Evolutionary conservation across 2,113 vertebrate genomes (phyloP), one percentile per base, ranked within the genome.

Genomic region (Astatoreochromis straeleni): DNA sequence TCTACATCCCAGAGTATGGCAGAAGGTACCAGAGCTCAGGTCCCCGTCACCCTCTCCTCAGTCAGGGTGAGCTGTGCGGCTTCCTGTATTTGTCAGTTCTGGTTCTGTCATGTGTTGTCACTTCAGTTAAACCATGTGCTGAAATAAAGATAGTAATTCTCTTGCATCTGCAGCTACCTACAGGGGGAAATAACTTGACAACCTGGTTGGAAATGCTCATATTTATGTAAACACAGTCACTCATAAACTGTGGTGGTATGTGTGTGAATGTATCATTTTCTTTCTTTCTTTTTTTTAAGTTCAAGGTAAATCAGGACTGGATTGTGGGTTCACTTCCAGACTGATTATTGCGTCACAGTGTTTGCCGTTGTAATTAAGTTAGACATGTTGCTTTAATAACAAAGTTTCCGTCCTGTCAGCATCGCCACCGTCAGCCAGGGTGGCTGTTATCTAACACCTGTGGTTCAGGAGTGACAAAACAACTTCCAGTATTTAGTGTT

Each of bases 21-120:
- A 80, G 35, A 78, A 82, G 84, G 63, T 80, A 60, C 60, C 60
- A 65, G 86, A 90, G 87, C 85, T 95, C 91, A 92, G 92, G 91
- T 90, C 87, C 31, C 11, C 33, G 87, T 79, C 42, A 14, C 82
- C 57, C 85, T 81, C 86, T 82, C 68, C 38, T 40, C 21, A 9
- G 73, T 84, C 40, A 9, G 38, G 21, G 16, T 79, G 78, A 84
- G 31, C 78, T 63, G 53, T 51, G 24, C 3, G 26, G n/a, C 35
- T 73, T 83, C 12, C 78, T 87, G 57, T 70, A 9, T 81, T 80
- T 63, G 21, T 35, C 87, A 33, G 24, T n/a, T 80, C 80, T 80
- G 53, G 47, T 51, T 91, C 55, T 83, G 8, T 70, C 35, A 60
- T 33, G 19, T n/a, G 33, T 45, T 80, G 24, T 78, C 70, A 7